Evolutionary conservation across 2,797 vertebrate species (phyloP).

Genomic region (Typhlichthys subterraneus): DNA sequence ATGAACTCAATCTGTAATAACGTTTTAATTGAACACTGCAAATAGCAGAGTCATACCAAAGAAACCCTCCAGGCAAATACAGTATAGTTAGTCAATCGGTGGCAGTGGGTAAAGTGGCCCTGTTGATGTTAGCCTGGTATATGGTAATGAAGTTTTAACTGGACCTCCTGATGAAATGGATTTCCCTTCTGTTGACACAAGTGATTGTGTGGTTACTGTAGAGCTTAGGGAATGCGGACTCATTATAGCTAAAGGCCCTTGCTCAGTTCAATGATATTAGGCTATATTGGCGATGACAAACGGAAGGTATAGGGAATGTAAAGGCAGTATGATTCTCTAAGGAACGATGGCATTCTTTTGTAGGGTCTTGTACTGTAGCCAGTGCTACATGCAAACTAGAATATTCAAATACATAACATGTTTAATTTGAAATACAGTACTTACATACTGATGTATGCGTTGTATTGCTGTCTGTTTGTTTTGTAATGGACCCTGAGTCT

Average conservation of each 20-base stretch:
- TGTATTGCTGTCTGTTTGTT: no score
- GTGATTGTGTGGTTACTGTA: slow-evolving; percentile 72
- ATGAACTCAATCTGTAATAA: slow-evolving; percentile 27
- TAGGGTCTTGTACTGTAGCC: slow-evolving; percentile 28
- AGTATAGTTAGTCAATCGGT: slow-evolving; percentile 23
- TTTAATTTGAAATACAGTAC: slow-evolving; percentile 21
- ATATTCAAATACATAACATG: slow-evolving; percentile 40
- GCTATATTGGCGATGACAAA: slow-evolving; percentile 53
- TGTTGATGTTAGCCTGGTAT: slow-evolving; percentile 43
- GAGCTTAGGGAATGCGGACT: slow-evolving; percentile 63
- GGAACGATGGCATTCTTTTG: slow-evolving; percentile 45
- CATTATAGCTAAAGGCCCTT: slow-evolving; percentile 64
- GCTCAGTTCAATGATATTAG: slow-evolving; percentile 53
- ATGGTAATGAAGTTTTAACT: slow-evolving; percentile 63
- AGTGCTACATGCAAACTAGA: slow-evolving; percentile 13
- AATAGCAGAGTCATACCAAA: slow-evolving; percentile 34
- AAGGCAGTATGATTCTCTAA: slow-evolving; percentile 49
- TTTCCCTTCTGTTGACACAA: slow-evolving; percentile 73
- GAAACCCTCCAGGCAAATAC: slow-evolving; percentile 12
- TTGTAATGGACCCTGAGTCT: no score
- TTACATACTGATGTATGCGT: no score
- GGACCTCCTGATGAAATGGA: slow-evolving; percentile 68
- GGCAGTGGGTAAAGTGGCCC: slow-evolving; percentile 16
- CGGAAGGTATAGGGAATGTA: slow-evolving; percentile 43
- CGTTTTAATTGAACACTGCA: slow-evolving; percentile 43